Conservation (phyloP, 2,113 vertebrate species). For the Amazona vittata region DNA sequence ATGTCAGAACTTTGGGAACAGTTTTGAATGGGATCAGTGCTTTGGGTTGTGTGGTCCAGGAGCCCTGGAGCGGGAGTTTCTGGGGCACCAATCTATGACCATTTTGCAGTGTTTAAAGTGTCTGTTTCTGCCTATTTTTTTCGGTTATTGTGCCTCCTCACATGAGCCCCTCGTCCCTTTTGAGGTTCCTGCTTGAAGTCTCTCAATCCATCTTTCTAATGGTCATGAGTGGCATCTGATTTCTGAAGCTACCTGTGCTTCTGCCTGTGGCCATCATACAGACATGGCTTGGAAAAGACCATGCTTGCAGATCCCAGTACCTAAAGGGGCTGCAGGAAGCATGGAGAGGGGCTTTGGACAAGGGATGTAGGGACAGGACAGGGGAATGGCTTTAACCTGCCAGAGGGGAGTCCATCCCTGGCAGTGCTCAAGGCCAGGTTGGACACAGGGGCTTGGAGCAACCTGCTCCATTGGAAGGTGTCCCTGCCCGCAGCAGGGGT, state of each 20-base stretch:
- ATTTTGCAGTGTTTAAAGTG: neutral
- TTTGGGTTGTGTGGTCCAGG: neutral
- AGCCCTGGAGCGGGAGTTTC: neutral
- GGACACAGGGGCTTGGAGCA: too few species aligned
- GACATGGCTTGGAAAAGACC: accelerated
- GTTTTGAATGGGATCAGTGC: neutral
- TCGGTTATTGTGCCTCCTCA: neutral
- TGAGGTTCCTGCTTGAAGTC: neutral
- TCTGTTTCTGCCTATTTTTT: neutral
- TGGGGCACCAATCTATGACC: neutral
- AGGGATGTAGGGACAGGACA: neutral
- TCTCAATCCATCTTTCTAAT: neutral
- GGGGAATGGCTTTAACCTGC: neutral
- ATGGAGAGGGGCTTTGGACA: neutral
- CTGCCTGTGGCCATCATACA: neutral
- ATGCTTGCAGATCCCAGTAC: neutral
- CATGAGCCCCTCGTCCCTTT: neutral
- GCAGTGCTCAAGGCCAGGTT: too few species aligned
- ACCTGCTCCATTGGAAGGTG: too few species aligned
- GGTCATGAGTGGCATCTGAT: neutral
- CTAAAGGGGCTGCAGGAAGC: too few species aligned
- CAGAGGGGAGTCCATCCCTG: neutral
- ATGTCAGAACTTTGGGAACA: neutral
- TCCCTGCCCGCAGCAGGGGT: too few species aligned
- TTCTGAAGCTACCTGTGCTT: neutral